Evolutionary conservation across 2,888 invertebrate genomes (phyloP).

Genomic region (Odontomyia ornata): DNA sequence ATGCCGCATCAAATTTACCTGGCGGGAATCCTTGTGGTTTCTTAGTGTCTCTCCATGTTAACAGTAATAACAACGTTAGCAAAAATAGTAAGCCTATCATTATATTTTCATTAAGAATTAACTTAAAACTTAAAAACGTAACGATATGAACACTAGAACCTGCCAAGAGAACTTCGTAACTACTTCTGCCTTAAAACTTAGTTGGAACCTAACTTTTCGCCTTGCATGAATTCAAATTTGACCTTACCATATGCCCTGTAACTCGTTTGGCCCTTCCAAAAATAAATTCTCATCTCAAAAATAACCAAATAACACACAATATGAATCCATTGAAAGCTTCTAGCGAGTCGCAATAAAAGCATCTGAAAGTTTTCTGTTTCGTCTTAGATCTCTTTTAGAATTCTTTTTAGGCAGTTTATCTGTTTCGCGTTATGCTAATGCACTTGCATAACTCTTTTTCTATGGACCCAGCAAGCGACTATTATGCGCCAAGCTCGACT

Average conservation of each 20-base stretch:
- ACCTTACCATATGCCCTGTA: conserved; percentile 37
- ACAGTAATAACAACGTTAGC: conserved; percentile 41
- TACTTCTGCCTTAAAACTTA: conserved; percentile 18
- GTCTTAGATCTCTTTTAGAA: conserved; percentile 8
- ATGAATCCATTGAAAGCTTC: neutral
- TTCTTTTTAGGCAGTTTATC: conserved; percentile 1
- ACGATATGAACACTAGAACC: neutral
- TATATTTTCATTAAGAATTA: conserved; percentile 8
- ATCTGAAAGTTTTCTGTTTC: conserved; percentile 10
- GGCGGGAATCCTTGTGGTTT: conserved; percentile 67
- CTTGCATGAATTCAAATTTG: neutral
- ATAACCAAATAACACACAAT: neutral
- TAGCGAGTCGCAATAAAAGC: neutral
- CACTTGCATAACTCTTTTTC: conserved; percentile 21
- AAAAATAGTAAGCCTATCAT: conserved; percentile 43
- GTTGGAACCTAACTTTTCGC: neutral
- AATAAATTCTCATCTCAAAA: conserved; percentile 19
- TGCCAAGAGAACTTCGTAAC: neutral
- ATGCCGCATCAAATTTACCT: too few relatives aligned
- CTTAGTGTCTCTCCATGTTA: conserved; percentile 53
- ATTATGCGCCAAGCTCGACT: neutral
- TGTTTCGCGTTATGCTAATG: conserved; percentile 39
- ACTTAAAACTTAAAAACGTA: neutral
- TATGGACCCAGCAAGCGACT: neutral
- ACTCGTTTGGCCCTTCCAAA: conserved; percentile 42